These are phyloP conservation scores for Lagopus muta DNA, from an alignment of 2,113 vertebrate genomes.

Conservation along the genomic window DNA sequence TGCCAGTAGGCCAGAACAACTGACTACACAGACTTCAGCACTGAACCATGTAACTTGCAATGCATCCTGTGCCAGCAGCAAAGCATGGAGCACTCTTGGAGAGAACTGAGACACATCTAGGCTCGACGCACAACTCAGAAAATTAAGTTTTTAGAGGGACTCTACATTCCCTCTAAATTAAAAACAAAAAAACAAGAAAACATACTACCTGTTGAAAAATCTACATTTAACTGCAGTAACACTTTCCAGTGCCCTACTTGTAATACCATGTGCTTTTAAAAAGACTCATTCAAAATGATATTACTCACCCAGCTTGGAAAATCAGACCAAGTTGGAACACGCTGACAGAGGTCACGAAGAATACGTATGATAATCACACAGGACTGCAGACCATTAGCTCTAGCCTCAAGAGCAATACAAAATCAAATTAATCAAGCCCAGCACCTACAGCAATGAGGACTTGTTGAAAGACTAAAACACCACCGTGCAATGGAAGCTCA, in stretches of 20 bases:
- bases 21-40: not conserved
- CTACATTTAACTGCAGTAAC: not conserved
- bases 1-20: not conserved
- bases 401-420: constrained; percentile 96
- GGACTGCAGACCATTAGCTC: constrained; percentile 98
- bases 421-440: constrained; percentile 85
- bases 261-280: not conserved
- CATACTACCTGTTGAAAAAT: not conserved
- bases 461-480: constrained; percentile 90
- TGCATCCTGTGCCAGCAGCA: not conserved
- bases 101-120: not conserved
- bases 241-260: not conserved
- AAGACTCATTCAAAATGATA: not conserved
- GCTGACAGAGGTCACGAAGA: constrained; percentile 95
- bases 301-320: constrained; percentile 97
- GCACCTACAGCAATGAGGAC: constrained; percentile 63
- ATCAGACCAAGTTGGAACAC: constrained; percentile 95
- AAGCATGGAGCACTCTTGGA: not conserved
- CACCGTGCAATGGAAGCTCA: constrained; percentile 97
- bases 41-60: not conserved
- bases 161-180: not conserved
- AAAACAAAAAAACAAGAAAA: not conserved
- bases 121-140: not conserved
- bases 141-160: not conserved
- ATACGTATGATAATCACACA: constrained; percentile 99